phyloP scores from a whole-genome alignment of 2,888 invertebrate species.

The Helobdella robusta region DNA sequence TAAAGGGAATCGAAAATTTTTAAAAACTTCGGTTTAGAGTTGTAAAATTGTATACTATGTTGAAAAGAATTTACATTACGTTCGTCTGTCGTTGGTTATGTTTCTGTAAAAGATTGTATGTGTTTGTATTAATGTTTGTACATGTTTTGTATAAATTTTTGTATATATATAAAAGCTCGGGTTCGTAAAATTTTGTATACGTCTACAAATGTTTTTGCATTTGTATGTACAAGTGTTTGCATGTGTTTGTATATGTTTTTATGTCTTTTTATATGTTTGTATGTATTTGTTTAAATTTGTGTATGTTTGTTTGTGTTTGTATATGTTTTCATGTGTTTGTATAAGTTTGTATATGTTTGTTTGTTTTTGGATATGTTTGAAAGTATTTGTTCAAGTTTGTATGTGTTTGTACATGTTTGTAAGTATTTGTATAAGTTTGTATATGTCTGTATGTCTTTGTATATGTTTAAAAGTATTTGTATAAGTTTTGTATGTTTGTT shows the following conservation, averaged over 20 bases:
- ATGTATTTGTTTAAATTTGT: slow-evolving; percentile 15
- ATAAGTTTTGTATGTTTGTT: neutral
- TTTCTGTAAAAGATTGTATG: neutral
- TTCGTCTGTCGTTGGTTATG: too few species aligned
- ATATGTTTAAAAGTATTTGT: slow-evolving; percentile 9
- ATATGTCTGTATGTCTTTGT: slow-evolving; percentile 21
- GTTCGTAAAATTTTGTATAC: neutral
- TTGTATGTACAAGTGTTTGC: slow-evolving; percentile 4
- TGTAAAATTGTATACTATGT: too few species aligned
- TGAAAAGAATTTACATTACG: too few species aligned
- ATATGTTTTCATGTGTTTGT: slow-evolving; percentile 11
- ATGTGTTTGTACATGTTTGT: slow-evolving; percentile 13
- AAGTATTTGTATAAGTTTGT: neutral
- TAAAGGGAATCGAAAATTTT: too few species aligned
- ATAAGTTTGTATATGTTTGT: slow-evolving; percentile 13
- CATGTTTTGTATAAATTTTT: slow-evolving; percentile 15
- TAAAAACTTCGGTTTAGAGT: too few species aligned
- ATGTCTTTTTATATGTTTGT: slow-evolving; percentile 14
- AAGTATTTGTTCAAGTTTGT: slow-evolving; percentile 9
- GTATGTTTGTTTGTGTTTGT: slow-evolving; percentile 23
- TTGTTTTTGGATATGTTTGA: slow-evolving; percentile 6
- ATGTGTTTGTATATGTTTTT: slow-evolving; percentile 12
- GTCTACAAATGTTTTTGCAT: neutral
- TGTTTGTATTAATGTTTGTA: slow-evolving; percentile 15
- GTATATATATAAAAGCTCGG: slow-evolving; percentile 7